Evolutionary conservation across 2,113 vertebrate genomes (phyloP).

Genomic region (Paradisaea rubra): DNA sequence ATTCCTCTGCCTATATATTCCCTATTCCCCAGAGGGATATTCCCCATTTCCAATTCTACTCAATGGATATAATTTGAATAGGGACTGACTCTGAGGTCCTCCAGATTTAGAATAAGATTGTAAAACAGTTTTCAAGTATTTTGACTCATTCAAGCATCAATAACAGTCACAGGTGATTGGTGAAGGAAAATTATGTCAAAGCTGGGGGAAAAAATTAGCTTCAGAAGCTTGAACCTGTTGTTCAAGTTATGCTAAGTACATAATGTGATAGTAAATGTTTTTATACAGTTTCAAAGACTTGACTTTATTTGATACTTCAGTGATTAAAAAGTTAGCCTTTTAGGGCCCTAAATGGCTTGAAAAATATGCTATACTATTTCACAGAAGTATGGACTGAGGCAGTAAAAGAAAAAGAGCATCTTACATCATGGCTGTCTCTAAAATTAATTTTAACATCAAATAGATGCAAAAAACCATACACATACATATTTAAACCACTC

Average conservation of each 20-base stretch:
- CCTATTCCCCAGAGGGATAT: neutral
- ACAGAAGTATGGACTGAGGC: neutral
- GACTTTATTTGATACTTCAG: neutral
- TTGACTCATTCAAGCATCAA: neutral
- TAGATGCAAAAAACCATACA: neutral
- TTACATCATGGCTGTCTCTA: neutral
- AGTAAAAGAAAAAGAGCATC: constrained; percentile 16
- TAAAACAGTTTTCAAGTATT: neutral
- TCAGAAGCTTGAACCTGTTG: neutral
- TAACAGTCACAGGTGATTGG: neutral
- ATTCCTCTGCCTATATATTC: neutral
- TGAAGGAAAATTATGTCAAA: neutral
- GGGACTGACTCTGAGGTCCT: neutral
- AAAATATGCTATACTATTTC: neutral
- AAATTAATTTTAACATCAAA: constrained; percentile 52
- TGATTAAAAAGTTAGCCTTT: neutral
- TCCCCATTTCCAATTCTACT: neutral
- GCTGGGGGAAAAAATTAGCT: neutral
- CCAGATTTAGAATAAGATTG: neutral
- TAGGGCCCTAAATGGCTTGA: neutral
- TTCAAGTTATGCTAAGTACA: neutral
- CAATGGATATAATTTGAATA: neutral
- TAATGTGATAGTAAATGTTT: neutral
- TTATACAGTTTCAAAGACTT: neutral
- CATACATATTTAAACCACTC: constrained; percentile 41